Conservation (phyloP, 2,888 invertebrate genomes). For the Luffia ferchaultella region DNA sequence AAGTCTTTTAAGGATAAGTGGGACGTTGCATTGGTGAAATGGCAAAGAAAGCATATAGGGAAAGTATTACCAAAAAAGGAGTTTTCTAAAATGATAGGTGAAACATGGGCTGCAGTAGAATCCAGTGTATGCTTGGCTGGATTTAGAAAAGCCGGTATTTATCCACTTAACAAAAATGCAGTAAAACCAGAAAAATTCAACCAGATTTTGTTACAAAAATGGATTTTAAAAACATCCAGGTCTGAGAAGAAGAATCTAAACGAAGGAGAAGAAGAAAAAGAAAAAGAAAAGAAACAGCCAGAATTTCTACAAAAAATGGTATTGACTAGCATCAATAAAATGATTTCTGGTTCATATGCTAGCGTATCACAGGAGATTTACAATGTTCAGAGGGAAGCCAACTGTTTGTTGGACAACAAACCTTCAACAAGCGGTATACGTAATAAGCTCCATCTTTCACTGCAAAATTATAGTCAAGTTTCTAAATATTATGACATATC, state of each 20-base stretch:
- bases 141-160: conserved; percentile 7
- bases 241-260: too few relatives aligned
- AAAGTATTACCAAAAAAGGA: conserved; percentile 16
- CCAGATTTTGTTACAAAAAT: neutral
- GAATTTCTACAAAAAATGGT: neutral
- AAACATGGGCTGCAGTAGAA: conserved; percentile 6
- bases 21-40: conserved; percentile 19
- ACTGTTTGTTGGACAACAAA: neutral
- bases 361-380: too few relatives aligned
- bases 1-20: conserved; percentile 21
- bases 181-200: conserved; percentile 4
- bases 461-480: neutral
- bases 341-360: too few relatives aligned
- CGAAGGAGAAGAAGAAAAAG: too few relatives aligned
- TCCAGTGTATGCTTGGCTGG: conserved; percentile 5
- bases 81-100: conserved; percentile 17
- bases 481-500: neutral
- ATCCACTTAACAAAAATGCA: conserved; percentile 6
- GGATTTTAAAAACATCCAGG: too few relatives aligned
- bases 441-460: neutral
- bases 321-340: neutral
- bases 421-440: neutral
- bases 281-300: neutral
- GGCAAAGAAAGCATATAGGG: conserved; percentile 19
- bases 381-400: too few relatives aligned